Evolutionary conservation across 1,140 invertebrate genomes (phyloP).

Genomic region (Leptinotarsa undecemlineata): DNA sequence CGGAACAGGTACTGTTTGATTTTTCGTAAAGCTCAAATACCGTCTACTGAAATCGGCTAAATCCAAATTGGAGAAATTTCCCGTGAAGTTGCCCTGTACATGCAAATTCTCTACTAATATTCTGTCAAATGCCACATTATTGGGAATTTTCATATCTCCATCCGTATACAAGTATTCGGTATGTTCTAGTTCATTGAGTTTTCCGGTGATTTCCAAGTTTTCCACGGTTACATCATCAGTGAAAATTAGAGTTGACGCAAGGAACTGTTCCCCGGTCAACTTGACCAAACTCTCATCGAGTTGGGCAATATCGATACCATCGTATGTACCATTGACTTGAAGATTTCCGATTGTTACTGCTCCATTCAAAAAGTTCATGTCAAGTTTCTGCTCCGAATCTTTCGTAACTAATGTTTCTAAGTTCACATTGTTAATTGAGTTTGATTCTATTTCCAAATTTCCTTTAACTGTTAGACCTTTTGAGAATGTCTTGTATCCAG

Average conservation of each 20-base stretch:
- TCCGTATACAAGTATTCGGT: slow-evolving; percentile 37
- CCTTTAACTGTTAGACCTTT: slow-evolving; percentile 48
- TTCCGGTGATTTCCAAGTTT: slow-evolving; percentile 43
- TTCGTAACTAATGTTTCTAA: slow-evolving; percentile 55
- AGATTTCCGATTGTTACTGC: slow-evolving; percentile 55
- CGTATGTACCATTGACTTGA: slow-evolving; percentile 46
- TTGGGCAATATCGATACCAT: slow-evolving; percentile 54
- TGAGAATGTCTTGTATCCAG: slow-evolving; percentile 53
- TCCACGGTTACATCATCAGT: slow-evolving; percentile 41
- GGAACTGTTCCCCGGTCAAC: slow-evolving; percentile 50
- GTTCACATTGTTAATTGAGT: slow-evolving; percentile 53
- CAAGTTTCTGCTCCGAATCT: slow-evolving; percentile 54
- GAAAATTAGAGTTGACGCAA: slow-evolving; percentile 46
- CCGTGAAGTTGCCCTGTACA: slow-evolving; percentile 43
- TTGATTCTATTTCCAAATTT: slow-evolving; percentile 48
- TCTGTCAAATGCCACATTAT: slow-evolving; percentile 29
- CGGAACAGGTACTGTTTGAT: slow-evolving; percentile 42
- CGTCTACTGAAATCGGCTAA: slow-evolving; percentile 40
- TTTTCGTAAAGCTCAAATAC: slow-evolving; percentile 43
- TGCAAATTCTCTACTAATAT: slow-evolving; percentile 40
- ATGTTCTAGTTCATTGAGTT: slow-evolving; percentile 42
- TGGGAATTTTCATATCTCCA: slow-evolving; percentile 30
- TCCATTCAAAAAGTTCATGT: slow-evolving; percentile 51
- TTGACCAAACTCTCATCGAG: slow-evolving; percentile 51
- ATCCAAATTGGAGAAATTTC: slow-evolving; percentile 43